phyloP scores from a whole-genome alignment of 2,888 invertebrate species.

The Parelbella ahira region DNA sequence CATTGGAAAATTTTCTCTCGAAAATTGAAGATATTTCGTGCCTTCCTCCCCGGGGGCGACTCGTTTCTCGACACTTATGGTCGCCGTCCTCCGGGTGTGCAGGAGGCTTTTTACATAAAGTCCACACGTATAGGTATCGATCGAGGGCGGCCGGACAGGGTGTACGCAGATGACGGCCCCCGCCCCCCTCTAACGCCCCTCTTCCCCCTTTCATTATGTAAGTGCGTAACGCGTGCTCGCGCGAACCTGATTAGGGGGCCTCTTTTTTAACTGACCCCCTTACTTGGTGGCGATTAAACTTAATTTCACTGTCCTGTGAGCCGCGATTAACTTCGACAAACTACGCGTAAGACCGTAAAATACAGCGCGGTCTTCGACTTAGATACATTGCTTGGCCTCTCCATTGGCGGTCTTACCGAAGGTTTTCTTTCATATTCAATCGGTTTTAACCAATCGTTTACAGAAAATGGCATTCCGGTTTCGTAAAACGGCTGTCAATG shows the following conservation, averaged over 20 bases:
- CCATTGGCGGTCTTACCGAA: not conserved
- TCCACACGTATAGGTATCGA: conserved; percentile 80
- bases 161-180: conserved; percentile 79
- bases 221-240: conserved; percentile 80
- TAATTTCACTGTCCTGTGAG: conserved; percentile 66
- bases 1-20: conserved; percentile 80
- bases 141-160: conserved; percentile 77
- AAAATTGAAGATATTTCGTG: conserved; percentile 80
- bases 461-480: too few relatives aligned
- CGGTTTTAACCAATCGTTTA: too few relatives aligned
- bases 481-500: too few relatives aligned
- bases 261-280: conserved; percentile 79
- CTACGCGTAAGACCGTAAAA: conserved; percentile 25
- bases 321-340: conserved; percentile 45
- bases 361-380: conserved; percentile 19
- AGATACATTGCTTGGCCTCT: conserved; percentile 6
- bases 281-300: conserved; percentile 73
- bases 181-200: conserved; percentile 50
- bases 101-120: conserved; percentile 81
- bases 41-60: conserved; percentile 76
- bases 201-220: conserved; percentile 80
- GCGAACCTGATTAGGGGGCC: conserved; percentile 78
- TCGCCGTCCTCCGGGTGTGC: conserved; percentile 77
- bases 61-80: conserved; percentile 80
- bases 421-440: too few relatives aligned